These are phyloP conservation scores for Metaphire vulgaris DNA, from an alignment of 1,140 invertebrate species.

Conservation along the genomic window DNA sequence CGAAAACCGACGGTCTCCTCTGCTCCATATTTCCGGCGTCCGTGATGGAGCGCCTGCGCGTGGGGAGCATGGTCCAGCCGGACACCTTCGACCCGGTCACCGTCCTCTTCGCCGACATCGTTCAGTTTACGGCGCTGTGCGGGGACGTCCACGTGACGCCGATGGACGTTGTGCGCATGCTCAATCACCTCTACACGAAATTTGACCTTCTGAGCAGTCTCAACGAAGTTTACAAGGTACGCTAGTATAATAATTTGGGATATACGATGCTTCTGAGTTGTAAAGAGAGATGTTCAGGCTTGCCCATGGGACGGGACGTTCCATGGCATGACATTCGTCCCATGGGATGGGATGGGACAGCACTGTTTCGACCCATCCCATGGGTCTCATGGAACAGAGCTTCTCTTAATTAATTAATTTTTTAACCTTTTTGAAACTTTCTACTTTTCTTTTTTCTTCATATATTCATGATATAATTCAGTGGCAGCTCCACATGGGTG, in stretches of 20 bases:
- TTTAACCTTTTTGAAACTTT: too few relatives aligned
- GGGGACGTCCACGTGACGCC: slow-evolving; percentile 68
- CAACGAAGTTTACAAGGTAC: slow-evolving; percentile 28
- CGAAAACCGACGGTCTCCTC: slow-evolving; percentile 87
- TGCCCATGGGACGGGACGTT: too few relatives aligned
- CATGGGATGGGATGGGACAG: too few relatives aligned
- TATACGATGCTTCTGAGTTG: slow-evolving; percentile 14
- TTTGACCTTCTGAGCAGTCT: slow-evolving; percentile 27
- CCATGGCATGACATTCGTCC: too few relatives aligned
- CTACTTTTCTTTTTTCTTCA: too few relatives aligned
- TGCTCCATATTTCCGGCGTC: slow-evolving; percentile 85
- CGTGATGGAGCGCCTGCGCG: slow-evolving; percentile 80
- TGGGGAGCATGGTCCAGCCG: slow-evolving; percentile 61
- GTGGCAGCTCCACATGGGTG: too few relatives aligned
- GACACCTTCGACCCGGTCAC: slow-evolving; percentile 23
- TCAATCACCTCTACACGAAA: slow-evolving; percentile 29
- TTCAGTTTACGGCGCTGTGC: slow-evolving; percentile 67
- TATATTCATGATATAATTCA: too few relatives aligned
- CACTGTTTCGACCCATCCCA: too few relatives aligned
- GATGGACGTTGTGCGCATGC: slow-evolving; percentile 61
- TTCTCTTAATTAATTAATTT: too few relatives aligned
- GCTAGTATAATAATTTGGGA: slow-evolving; percentile 25
- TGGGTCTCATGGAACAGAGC: too few relatives aligned
- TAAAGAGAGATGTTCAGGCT: too few relatives aligned
- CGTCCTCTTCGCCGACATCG: slow-evolving; percentile 68